phyloP scores from a whole-genome alignment of 2,888 invertebrate species.

The Encarsia formosa region DNA sequence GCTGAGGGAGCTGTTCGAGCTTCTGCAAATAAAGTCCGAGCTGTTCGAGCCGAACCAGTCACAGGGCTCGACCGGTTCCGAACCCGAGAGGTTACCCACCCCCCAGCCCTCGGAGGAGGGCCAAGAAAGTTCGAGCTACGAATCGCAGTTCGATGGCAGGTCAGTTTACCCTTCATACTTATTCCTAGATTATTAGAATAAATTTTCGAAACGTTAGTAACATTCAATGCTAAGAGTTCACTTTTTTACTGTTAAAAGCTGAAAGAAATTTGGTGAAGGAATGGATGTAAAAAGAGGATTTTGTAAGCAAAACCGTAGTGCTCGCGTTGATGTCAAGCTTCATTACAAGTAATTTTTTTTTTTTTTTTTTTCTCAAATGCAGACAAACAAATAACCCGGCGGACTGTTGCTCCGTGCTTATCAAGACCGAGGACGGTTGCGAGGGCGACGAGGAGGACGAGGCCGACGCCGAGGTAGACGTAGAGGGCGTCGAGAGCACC shows the following conservation, averaged over 20 bases:
- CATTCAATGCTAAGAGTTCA: too few relatives aligned
- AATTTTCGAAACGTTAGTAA: too few relatives aligned
- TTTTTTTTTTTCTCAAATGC: too few relatives aligned
- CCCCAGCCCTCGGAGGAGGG: conserved; percentile 49
- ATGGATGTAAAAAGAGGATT: too few relatives aligned
- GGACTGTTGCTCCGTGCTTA: conserved; percentile 49
- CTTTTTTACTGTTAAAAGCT: too few relatives aligned
- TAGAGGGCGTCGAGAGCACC: conserved; percentile 51
- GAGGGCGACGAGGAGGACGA: conserved; percentile 50
- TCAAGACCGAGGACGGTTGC: conserved; percentile 49
- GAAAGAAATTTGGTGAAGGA: too few relatives aligned
- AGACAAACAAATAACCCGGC: conserved; percentile 50
- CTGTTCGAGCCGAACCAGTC: conserved; percentile 48
- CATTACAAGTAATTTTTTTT: too few relatives aligned
- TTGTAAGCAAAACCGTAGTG: too few relatives aligned
- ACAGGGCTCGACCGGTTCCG: conserved; percentile 45
- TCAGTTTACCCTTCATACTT: conserved; percentile 26
- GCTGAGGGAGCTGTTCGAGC: conserved; percentile 76
- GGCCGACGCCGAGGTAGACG: conserved; percentile 54
- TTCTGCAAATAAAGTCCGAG: conserved; percentile 81
- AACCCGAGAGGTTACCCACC: conserved; percentile 48
- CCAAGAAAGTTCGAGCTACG: conserved; percentile 50
- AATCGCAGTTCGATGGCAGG: conserved; percentile 50
- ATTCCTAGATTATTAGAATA: too few relatives aligned
- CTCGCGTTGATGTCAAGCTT: too few relatives aligned